These are phyloP conservation scores for Guaruba guarouba DNA, from an alignment of 2,113 vertebrate species.

Conservation along the genomic window DNA sequence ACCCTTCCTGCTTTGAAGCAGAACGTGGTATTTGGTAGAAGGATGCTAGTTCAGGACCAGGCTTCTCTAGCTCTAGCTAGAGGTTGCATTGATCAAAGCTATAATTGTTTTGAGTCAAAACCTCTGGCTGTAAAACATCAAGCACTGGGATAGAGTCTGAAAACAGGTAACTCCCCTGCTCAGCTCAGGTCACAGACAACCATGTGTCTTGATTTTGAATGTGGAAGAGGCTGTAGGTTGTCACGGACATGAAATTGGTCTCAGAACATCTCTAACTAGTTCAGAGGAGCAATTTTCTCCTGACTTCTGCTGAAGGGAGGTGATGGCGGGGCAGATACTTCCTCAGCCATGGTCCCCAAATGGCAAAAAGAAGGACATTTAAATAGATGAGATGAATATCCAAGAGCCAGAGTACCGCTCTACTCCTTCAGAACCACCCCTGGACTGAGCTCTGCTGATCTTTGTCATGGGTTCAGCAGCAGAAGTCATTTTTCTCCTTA, in stretches of 20 bases:
- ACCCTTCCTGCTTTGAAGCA: neutral
- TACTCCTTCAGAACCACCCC: neutral
- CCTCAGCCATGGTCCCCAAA: neutral
- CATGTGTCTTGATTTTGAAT: neutral
- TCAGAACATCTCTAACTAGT: neutral
- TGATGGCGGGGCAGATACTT: neutral
- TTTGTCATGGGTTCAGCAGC: too few species aligned
- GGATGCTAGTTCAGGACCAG: neutral
- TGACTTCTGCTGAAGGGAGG: neutral
- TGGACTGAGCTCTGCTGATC: neutral
- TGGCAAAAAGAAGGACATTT: neutral
- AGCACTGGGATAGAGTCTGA: neutral
- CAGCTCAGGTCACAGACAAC: neutral
- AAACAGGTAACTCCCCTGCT: neutral
- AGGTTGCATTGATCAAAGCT: neutral
- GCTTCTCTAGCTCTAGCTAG: neutral
- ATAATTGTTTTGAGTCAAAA: neutral
- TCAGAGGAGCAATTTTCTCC: neutral
- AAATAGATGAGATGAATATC: neutral
- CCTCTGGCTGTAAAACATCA: neutral
- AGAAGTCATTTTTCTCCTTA: too few species aligned
- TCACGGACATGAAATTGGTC: neutral
- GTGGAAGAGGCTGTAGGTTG: neutral
- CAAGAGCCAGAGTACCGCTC: neutral
- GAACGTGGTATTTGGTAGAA: neutral